Evolutionary conservation across 2,113 vertebrate species (phyloP), one percentile per base, ranked within the genome.

Genomic region (Halcyon senegalensis): DNA sequence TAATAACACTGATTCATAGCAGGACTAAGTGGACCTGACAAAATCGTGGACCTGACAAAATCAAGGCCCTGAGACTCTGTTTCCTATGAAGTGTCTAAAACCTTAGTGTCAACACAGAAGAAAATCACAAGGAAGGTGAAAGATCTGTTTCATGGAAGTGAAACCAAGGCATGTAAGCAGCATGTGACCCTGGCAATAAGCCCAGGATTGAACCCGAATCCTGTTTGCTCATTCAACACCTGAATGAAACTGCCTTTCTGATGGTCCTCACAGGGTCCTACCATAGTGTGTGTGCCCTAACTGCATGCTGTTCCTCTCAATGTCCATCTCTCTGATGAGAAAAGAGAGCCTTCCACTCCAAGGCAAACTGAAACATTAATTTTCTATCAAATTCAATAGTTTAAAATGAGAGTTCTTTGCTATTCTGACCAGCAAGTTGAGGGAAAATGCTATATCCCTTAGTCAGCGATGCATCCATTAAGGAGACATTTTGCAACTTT

Each of bases 11-110:
- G 53, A 91, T 89, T 87, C 48, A 60, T 13, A 72, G 69, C 74
- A 76, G 39, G 53, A 23, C 56, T 60, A 67, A 79, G 39, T 28
- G 73, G 21, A 87, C n/a, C 59, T 66, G 58, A 56, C 43, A 87
- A 94, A 95, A 84, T 51, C 72, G 39, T 28, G 73, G 21, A 87
- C n/a, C 59, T 66, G 58, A 56, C 43, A 87, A 94, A 95, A 84
- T 51, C 72, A 87, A 75, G 48, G n/a, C 43, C 30, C 17, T 0
- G 0, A 84, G 60, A 82, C 33, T 33, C 63, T 48, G 41, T 84
- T 83, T 86, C 79, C 59, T 81, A 10, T 33, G 16, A 83, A 80
- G 13, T 37, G 21, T 73, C 43, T 59, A 74, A 90, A 90, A 74
- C 28, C 10, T 41, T 28, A 86, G n/a, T 31, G 27, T 67, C 60